Evolutionary conservation across 1,140 invertebrate species (phyloP).

Genomic region (Thaumetopoea pityocampa): DNA sequence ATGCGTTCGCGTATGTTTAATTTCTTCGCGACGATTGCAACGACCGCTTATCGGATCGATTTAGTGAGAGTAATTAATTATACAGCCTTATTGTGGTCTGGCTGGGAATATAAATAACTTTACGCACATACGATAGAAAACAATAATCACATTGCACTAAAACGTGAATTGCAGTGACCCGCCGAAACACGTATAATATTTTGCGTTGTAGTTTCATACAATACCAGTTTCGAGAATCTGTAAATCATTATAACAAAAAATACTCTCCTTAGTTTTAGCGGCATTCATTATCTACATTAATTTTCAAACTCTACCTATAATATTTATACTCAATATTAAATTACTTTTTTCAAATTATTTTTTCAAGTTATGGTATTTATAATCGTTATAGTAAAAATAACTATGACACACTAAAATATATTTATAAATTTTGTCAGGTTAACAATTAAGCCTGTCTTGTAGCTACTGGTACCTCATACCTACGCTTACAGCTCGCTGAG

Average conservation of each 20-base stretch:
- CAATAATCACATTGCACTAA: slow-evolving; percentile 14
- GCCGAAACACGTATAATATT: slow-evolving; percentile 1
- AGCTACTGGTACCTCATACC: slow-evolving; percentile 16
- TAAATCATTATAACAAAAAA: too few relatives aligned
- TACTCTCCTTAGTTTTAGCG: too few relatives aligned
- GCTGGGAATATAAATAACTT: slow-evolving; percentile 46
- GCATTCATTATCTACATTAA: too few relatives aligned
- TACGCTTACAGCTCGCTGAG: slow-evolving; percentile 26
- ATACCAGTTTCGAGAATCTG: too few relatives aligned
- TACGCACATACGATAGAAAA: slow-evolving; percentile 13
- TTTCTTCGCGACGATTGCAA: slow-evolving; percentile 49
- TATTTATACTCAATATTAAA: too few relatives aligned
- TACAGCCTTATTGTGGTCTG: slow-evolving; percentile 36
- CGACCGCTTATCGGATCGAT: slow-evolving; percentile 48
- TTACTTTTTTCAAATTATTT: too few relatives aligned
- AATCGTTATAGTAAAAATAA: too few relatives aligned
- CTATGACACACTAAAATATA: not conserved
- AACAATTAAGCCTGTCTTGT: slow-evolving; percentile 12
- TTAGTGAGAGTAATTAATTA: slow-evolving; percentile 57
- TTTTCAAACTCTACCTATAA: too few relatives aligned
- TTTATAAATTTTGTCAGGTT: slow-evolving; percentile 18
- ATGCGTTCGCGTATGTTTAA: slow-evolving; percentile 43
- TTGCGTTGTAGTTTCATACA: not conserved
- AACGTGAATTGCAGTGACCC: slow-evolving; percentile 12
- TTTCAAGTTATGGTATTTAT: too few relatives aligned